Evolutionary conservation across 2,797 vertebrate species (phyloP), one percentile per base, ranked within the genome.

Genomic region (Eupleurogrammus muticus): DNA sequence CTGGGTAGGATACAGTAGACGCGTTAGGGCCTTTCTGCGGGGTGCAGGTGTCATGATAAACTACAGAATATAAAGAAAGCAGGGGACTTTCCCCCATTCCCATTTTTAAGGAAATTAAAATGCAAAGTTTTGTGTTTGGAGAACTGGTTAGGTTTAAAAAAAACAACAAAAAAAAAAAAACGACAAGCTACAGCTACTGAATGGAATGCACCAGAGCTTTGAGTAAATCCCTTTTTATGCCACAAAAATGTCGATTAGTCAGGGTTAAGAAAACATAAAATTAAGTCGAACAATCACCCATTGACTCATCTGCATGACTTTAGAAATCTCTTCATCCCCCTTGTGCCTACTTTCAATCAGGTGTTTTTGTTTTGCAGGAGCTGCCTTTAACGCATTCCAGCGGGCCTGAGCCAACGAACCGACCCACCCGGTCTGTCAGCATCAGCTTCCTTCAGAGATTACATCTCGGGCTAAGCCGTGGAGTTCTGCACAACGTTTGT

Each of bases 341-440:
- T 58, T 28, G 28, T 28, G 28, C 28, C 6, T n/a, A n/a, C 28
- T 28, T 28, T 72, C 70, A 71, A 63, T 75, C 79, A 52, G 54
- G 61, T 78, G 55, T 81, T 81, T 81, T 63, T 77, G 2, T 35
- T 82, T 88, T 66, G 62, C 73, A 88, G 73, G 80, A 91, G 74
- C 69, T 71, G 70, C 80, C 58, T 90, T 89, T 90, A 90, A 87
- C 79, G 82, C 86, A 93, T 93, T 92, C 89, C 87, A 86, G 70
- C 17, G 19, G 42, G 71, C 79, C 17, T n/a, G 50, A 84, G 89
- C 75, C 76, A 77, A 36, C 38, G 36, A 79, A 90, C 79, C 81
- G 46, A 89, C 77, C 86, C 0, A 79, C 77, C 90, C 83, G 69
- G 87, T 88, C 83, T 77, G 67, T 72, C 73, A 40, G 73, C 85